Evolutionary conservation across 2,888 invertebrate species (phyloP).

Genomic region (Elegia similella): DNA sequence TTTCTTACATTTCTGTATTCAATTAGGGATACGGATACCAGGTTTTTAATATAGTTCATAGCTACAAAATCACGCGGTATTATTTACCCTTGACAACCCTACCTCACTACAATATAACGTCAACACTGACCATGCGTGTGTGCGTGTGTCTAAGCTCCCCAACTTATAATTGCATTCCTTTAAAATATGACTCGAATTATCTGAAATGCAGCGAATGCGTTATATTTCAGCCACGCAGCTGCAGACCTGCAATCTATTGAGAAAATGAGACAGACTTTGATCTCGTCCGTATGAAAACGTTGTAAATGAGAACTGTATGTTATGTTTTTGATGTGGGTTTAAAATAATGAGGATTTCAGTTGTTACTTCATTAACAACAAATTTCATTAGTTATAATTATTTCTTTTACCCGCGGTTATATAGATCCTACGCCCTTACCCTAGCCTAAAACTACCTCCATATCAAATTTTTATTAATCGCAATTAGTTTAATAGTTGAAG

Average conservation of each 20-base stretch:
- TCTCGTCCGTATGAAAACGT: conserved; percentile 6
- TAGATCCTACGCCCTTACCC: too few species aligned
- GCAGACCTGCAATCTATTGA: conserved; percentile 13
- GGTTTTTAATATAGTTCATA: too few species aligned
- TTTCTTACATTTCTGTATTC: too few species aligned
- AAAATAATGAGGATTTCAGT: neutral
- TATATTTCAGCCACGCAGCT: conserved; percentile 13
- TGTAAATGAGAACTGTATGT: neutral
- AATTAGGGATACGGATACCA: too few species aligned
- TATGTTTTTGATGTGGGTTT: neutral
- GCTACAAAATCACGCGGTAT: too few species aligned
- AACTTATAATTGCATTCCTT: conserved; percentile 78
- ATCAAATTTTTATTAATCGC: too few species aligned
- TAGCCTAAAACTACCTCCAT: too few species aligned
- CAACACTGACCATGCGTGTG: conserved; percentile 60
- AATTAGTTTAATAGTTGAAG: too few species aligned
- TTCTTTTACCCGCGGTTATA: too few species aligned
- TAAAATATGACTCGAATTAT: conserved; percentile 72
- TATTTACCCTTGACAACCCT: conserved; percentile 45
- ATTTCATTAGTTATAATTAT: too few species aligned
- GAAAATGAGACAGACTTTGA: conserved; percentile 9
- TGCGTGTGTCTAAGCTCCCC: conserved; percentile 50
- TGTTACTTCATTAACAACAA: too few species aligned
- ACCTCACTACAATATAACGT: conserved; percentile 40
- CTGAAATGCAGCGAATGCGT: conserved; percentile 28